Base-by-base conservation (phyloP, 1,140 invertebrate species). In the Plodia interpunctella region DNA sequence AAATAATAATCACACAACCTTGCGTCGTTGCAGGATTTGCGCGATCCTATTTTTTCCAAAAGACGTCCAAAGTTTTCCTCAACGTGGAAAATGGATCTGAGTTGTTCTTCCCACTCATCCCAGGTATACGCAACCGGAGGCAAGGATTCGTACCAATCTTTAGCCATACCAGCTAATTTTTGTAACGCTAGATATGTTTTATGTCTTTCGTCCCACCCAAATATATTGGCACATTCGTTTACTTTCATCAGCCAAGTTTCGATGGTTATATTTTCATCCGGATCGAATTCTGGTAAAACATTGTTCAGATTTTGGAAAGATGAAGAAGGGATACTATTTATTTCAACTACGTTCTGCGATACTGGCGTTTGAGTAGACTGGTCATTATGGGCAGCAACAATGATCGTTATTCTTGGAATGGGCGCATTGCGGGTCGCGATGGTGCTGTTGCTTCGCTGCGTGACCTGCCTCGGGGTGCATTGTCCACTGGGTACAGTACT, bases 261-360 rank as follows among this genome's bases (percentile, higher is more conserved):
- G 9, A 74, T 62, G 8, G 64, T 59, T 44, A 68, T 64, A 56
- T 66, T 74, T 9, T 25, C 62, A 17, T 66, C n/a, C 2, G 72
- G 76, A 30, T 79, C 66, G 56, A 71, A 72, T n/a, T 63, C 60
- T 10, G 73, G 65, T 0, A 75, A 55, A 2, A 70, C 60, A 32
- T 70, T 70, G 50, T 59, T 64, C 0, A 66, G n/a, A n/a, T n/a
- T n/a, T n/a, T n/a, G n/a, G n/a, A n/a, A n/a, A n/a, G n/a, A n/a
- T n/a, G n/a, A n/a, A n/a, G n/a, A n/a, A n/a, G n/a, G n/a, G n/a
- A n/a, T n/a, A n/a, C n/a, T n/a, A n/a, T n/a, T n/a, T n/a, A n/a
- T n/a, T n/a, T n/a, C n/a, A n/a, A n/a, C n/a, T n/a, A n/a, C n/a
- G n/a, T n/a, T n/a, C n/a, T n/a, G n/a, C n/a, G n/a, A n/a, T n/a